A percentile compares a stretch with the other conserved stretches of the same genome.
Conservation (phyloP, 1,140 invertebrate species). For the Gryon sp. region DNA sequence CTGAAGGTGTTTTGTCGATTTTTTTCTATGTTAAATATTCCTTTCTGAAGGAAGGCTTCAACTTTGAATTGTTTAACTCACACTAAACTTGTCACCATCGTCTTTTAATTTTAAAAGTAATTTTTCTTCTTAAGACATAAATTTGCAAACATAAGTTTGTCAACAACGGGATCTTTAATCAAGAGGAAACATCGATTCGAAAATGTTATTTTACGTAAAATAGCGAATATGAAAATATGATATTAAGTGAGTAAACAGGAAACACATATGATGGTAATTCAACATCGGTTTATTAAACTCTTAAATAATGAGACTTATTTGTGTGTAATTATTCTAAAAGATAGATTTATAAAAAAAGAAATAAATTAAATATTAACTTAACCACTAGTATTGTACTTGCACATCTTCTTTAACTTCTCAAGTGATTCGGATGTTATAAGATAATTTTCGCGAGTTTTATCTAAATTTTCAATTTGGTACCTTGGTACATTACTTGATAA, state of each 20-base stretch:
- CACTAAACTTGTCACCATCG: slow-evolving; percentile 1
- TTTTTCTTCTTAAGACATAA: slow-evolving; percentile 28
- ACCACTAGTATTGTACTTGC: slow-evolving; percentile 39
- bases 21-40: too few species aligned
- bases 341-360: too few species aligned
- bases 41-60: too few species aligned
- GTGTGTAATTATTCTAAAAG: slow-evolving; percentile 3
- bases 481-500: slow-evolving; percentile 84
- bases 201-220: too few species aligned
- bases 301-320: slow-evolving; percentile 15
- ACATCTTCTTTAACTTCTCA: slow-evolving; percentile 28
- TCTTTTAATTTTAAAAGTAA: slow-evolving; percentile 53
- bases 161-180: slow-evolving; percentile 17
- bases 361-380: neutral
- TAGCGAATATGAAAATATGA: too few species aligned
- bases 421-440: slow-evolving; percentile 43
- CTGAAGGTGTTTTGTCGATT: slow-evolving; percentile 27
- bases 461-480: slow-evolving; percentile 71
- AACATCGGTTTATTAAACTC: slow-evolving; percentile 27
- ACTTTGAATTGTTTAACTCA: too few species aligned
- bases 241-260: too few species aligned
- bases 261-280: too few species aligned
- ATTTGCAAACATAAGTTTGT: slow-evolving; percentile 39
- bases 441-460: slow-evolving; percentile 47
- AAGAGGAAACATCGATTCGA: too few species aligned